Evolutionary conservation across 2,797 vertebrate species (phyloP).

Genomic region (Hozukius guyotensis): DNA sequence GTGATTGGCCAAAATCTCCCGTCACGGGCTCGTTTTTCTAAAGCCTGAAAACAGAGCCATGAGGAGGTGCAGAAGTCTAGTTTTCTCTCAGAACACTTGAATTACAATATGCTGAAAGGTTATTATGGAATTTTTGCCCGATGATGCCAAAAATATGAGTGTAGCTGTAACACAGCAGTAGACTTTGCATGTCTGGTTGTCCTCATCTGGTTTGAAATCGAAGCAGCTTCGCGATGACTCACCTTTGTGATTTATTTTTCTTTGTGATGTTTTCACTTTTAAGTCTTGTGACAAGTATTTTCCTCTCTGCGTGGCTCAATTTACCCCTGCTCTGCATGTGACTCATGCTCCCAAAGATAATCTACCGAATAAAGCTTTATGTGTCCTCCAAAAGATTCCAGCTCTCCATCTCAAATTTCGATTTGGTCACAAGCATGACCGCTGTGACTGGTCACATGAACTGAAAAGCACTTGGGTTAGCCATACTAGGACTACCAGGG

Average conservation of each 20-base stretch:
- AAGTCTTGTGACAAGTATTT: slow-evolving; percentile 42
- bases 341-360: slow-evolving; percentile 6
- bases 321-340: neutral
- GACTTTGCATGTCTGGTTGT: slow-evolving; percentile 1
- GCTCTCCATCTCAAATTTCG: neutral
- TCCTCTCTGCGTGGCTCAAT: neutral
- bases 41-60: too few species aligned
- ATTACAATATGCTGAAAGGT: too few species aligned
- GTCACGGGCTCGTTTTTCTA: too few species aligned
- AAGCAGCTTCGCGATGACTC: slow-evolving; percentile 56
- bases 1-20: too few species aligned
- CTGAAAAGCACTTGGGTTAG: neutral
- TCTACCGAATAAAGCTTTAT: neutral
- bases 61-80: too few species aligned
- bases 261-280: slow-evolving; percentile 26
- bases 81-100: too few species aligned
- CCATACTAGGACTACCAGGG: neutral
- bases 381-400: neutral
- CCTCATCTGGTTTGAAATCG: slow-evolving; percentile 16
- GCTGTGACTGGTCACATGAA: slow-evolving; percentile 32
- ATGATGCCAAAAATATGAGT: too few species aligned
- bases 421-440: slow-evolving; percentile 4
- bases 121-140: too few species aligned
- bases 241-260: slow-evolving; percentile 14
- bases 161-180: neutral